Conservation (phyloP, 1,140 invertebrate genomes). For the Anastatus disparis region DNA sequence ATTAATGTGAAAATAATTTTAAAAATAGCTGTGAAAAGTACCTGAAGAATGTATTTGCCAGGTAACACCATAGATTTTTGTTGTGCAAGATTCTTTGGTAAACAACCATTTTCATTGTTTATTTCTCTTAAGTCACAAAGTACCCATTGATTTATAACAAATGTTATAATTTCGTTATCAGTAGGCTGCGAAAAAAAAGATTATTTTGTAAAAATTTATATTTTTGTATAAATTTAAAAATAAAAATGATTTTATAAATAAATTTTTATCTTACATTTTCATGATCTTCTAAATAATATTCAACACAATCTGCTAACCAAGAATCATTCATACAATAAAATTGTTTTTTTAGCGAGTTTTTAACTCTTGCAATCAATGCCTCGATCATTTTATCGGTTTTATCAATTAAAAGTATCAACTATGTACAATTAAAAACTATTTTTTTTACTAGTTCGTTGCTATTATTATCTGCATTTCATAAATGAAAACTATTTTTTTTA, state of each 20-base stretch:
- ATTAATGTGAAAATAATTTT: too few species aligned
- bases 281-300: conserved; percentile 50
- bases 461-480: too few species aligned
- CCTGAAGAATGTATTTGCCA: conserved; percentile 72
- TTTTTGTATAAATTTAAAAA: background rate
- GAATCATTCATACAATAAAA: conserved; percentile 51
- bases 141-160: conserved; percentile 71
- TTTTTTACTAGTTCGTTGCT: too few species aligned
- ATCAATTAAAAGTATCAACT: too few species aligned
- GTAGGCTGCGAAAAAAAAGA: conserved; percentile 6
- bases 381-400: conserved; percentile 51
- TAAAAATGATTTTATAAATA: background rate
- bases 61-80: conserved; percentile 62
- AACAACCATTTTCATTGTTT: conserved; percentile 64
- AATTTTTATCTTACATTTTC: conserved; percentile 42
- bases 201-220: background rate
- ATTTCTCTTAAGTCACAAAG: conserved; percentile 72
- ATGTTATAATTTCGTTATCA: conserved; percentile 49
- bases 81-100: conserved; percentile 67
- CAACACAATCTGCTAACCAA: conserved; percentile 57
- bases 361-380: conserved; percentile 39
- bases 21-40: conserved; percentile 44
- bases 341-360: conserved; percentile 44
- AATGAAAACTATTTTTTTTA: too few species aligned
- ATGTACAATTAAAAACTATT: too few species aligned